phyloP scores from a whole-genome alignment of 2,113 vertebrate genomes.

The Boleophthalmus pectinirostris region DNA sequence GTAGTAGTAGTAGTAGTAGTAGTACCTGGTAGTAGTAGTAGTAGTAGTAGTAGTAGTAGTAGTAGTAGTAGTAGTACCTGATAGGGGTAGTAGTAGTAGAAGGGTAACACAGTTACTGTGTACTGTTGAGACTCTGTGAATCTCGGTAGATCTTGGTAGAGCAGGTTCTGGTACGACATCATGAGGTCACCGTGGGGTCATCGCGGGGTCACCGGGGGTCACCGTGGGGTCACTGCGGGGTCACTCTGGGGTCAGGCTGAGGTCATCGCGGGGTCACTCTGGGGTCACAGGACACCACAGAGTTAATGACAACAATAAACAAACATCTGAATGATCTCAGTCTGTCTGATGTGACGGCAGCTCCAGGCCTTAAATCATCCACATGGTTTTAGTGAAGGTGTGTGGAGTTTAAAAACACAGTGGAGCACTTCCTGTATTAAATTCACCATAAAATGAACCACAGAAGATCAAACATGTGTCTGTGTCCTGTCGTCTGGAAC shows the following conservation, averaged over 20 bases:
- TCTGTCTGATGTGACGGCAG: background rate
- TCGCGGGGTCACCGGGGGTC: conserved; percentile 67
- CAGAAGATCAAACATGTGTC: too few relatives aligned
- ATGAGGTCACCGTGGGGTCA: conserved; percentile 77
- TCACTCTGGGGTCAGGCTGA: background rate
- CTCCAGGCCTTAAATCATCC: too few relatives aligned
- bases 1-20: background rate
- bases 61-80: background rate
- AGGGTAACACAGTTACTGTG: conserved; percentile 76
- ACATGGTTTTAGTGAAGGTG: too few relatives aligned
- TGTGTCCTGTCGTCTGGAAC: too few relatives aligned
- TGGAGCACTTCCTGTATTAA: too few relatives aligned
- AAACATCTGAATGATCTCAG: background rate
- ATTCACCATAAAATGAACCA: too few relatives aligned
- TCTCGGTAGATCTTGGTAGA: conserved; percentile 89
- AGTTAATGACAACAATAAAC: background rate
- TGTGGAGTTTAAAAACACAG: too few relatives aligned
- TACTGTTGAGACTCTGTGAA: conserved; percentile 79
- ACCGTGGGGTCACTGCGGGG: background rate
- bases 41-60: background rate
- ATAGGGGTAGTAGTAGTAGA: background rate
- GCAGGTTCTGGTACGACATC: conserved; percentile 91
- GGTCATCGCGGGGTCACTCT: too few relatives aligned
- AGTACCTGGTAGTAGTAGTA: background rate
- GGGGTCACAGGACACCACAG: background rate